phyloP scores from a whole-genome alignment of 2,888 invertebrate species.

The Acrobasis suavella region DNA sequence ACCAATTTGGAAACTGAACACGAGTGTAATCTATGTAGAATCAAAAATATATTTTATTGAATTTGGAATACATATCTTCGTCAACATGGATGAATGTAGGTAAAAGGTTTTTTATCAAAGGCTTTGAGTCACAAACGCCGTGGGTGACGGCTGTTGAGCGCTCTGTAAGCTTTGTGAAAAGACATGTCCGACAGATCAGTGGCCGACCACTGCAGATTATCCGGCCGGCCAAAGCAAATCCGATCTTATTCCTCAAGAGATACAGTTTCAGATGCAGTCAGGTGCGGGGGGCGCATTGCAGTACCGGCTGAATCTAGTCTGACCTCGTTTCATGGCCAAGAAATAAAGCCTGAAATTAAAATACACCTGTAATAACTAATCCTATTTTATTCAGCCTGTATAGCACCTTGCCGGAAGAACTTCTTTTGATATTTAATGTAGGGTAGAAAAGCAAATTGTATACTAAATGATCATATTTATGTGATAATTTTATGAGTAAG shows the following conservation, averaged over 20 bases:
- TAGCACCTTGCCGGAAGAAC: not conserved
- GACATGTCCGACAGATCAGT: constrained; percentile 27
- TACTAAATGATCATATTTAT: no score
- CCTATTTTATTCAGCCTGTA: not conserved
- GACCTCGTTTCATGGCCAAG: constrained; percentile 65
- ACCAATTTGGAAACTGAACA: no score
- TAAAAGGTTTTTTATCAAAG: no score
- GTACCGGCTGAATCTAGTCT: constrained; percentile 60
- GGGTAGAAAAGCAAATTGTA: no score
- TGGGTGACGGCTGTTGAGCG: not conserved
- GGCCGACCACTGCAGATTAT: constrained; percentile 22
- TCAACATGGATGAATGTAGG: no score
- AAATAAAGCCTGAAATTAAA: constrained; percentile 20
- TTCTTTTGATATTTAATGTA: not conserved
- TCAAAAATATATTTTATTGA: no score
- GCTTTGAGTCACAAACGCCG: not conserved
- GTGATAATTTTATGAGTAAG: no score
- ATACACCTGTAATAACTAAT: not conserved
- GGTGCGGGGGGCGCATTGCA: constrained; percentile 76
- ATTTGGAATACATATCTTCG: no score
- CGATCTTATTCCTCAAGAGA: constrained; percentile 37
- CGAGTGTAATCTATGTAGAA: no score
- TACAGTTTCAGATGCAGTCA: constrained; percentile 59
- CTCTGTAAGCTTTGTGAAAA: constrained; percentile 13
- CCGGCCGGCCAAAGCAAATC: constrained; percentile 25